A percentile compares a stretch with the other conserved stretches of the same genome.
These are phyloP conservation scores for Enteromius paludinosus DNA, from an alignment of 2,797 vertebrate genomes.

Conservation along the genomic window DNA sequence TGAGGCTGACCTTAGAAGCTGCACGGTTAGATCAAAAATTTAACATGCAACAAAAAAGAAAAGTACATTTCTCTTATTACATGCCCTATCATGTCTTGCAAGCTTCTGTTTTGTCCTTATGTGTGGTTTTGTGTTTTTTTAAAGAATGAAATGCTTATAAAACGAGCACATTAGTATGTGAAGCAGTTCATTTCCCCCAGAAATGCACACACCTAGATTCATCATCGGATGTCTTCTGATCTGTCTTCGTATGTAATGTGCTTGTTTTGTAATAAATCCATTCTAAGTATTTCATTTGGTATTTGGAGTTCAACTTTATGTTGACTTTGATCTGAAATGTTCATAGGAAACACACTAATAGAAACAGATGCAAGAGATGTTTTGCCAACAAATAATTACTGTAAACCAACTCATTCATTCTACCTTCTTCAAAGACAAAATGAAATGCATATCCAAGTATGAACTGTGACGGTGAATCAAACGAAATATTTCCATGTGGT, in stretches of 20 bases:
- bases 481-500: not conserved
- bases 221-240: constrained; percentile 20
- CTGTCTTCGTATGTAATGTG: constrained; percentile 12
- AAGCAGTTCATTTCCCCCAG: not conserved
- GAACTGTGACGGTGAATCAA: constrained; percentile 1
- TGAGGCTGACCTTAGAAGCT: constrained; percentile 37
- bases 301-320: constrained; percentile 30
- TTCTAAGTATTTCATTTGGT: not conserved
- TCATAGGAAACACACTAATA: constrained; percentile 37
- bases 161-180: not conserved
- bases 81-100: constrained; percentile 11
- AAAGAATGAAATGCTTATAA: not conserved
- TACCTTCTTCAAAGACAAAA: constrained; percentile 8
- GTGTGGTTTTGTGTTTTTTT: not conserved
- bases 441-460: not conserved
- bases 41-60: constrained; percentile 26
- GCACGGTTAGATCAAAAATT: constrained; percentile 15
- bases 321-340: constrained; percentile 45
- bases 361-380: not conserved
- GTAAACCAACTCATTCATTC: constrained; percentile 22
- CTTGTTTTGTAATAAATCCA: constrained; percentile 28
- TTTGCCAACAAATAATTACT: constrained; percentile 18
- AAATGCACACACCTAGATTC: not conserved
- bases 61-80: constrained; percentile 1
- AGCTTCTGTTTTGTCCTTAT: not conserved